Conservation (phyloP, 2,113 vertebrate genomes). For the Bufo gargarizans region DNA sequence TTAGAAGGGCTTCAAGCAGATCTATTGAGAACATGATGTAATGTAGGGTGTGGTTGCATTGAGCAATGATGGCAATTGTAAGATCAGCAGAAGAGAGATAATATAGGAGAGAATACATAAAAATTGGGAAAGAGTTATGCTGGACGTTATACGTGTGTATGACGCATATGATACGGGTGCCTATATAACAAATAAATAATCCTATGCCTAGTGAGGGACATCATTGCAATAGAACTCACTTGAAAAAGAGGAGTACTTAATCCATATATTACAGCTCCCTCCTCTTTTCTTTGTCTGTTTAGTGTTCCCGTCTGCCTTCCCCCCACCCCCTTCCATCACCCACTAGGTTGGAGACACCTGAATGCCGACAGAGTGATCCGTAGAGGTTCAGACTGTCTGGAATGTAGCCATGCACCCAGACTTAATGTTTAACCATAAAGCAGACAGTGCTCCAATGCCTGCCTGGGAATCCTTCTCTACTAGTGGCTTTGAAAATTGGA, state of each 20-base stretch:
- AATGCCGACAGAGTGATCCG: constrained; percentile 53
- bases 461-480: neutral
- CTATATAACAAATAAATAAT: neutral
- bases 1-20: neutral
- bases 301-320: constrained; percentile 45
- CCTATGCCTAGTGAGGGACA: neutral
- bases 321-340: constrained; percentile 46
- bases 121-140: neutral
- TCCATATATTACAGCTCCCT: constrained; percentile 20
- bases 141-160: neutral
- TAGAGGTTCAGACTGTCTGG: constrained; percentile 57
- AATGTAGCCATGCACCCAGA: constrained; percentile 50
- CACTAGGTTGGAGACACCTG: constrained; percentile 56
- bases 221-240: neutral
- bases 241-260: constrained; percentile 14
- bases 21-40: constrained; percentile 11
- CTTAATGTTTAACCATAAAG: constrained; percentile 32
- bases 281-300: constrained; percentile 57
- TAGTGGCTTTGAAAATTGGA: neutral
- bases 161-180: neutral
- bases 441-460: constrained; percentile 23
- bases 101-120: neutral
- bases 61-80: constrained; percentile 6
- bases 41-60: constrained; percentile 43
- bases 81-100: constrained; percentile 3